Percentiles rank a stretch among this genome's conserved stretches.
Evolutionary conservation across 2,113 vertebrate species (phyloP).

Genomic region (Dryoscopus gambensis): DNA sequence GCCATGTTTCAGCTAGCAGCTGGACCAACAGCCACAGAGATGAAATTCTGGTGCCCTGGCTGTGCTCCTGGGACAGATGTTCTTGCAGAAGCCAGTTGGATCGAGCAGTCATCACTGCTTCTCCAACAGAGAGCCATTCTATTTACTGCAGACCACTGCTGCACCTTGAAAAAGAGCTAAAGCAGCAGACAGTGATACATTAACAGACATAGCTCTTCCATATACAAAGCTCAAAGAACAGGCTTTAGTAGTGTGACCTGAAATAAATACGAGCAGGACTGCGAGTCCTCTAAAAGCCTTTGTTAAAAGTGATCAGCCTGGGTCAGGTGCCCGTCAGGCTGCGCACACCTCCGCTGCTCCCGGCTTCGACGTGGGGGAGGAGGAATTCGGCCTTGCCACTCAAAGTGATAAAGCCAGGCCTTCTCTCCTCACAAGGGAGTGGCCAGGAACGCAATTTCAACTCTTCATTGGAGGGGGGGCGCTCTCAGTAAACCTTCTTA

Average conservation of each 20-base stretch:
- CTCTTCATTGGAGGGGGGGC: too few relatives aligned
- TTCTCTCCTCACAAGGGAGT: too few relatives aligned
- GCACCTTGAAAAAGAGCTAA: not conserved
- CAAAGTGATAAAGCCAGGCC: too few relatives aligned
- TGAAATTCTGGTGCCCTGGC: accelerated
- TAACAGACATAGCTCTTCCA: not conserved
- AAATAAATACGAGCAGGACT: too few relatives aligned
- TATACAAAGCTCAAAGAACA: not conserved
- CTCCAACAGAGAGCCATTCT: not conserved
- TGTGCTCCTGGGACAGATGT: not conserved
- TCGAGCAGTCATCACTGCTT: not conserved
- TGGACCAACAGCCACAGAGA: not conserved
- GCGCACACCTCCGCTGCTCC: too few relatives aligned
- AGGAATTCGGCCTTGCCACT: too few relatives aligned
- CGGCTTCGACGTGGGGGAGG: too few relatives aligned
- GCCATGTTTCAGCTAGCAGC: not conserved
- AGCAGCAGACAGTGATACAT: not conserved
- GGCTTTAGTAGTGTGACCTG: not conserved
- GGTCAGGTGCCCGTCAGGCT: too few relatives aligned
- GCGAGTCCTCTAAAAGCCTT: too few relatives aligned
- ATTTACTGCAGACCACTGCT: accelerated
- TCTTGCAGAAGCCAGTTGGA: not conserved
- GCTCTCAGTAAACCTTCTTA: too few relatives aligned
- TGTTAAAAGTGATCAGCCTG: too few relatives aligned
- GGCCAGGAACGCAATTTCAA: too few relatives aligned